These are phyloP conservation scores for Tetheella fluctuosa DNA, from an alignment of 2,888 invertebrate genomes.

Conservation along the genomic window DNA sequence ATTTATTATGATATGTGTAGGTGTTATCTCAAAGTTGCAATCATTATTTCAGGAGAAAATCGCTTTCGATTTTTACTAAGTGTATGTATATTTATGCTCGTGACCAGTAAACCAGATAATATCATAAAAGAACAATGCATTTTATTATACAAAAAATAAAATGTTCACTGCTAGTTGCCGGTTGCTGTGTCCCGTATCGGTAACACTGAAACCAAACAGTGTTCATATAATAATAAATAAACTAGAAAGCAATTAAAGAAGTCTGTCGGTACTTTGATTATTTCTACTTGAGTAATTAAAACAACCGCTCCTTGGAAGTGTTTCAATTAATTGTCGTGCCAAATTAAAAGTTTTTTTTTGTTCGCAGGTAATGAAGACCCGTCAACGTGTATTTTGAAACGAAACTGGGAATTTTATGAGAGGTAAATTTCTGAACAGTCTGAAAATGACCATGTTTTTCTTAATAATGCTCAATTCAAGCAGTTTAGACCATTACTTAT, in stretches of 20 bases:
- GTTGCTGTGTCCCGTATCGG: too few relatives aligned
- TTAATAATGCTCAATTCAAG: slow-evolving; percentile 23
- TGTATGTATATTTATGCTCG: too few relatives aligned
- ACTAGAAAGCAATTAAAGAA: slow-evolving; percentile 3
- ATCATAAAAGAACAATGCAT: too few relatives aligned
- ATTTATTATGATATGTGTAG: too few relatives aligned
- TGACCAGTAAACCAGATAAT: too few relatives aligned
- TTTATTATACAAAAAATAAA: too few relatives aligned
- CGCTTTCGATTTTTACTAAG: too few relatives aligned
- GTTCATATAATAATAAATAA: neutral
- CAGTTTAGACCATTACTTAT: neutral
- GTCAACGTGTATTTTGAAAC: slow-evolving; percentile 65
- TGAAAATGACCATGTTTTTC: slow-evolving; percentile 28
- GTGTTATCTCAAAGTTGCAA: too few relatives aligned
- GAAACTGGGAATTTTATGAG: slow-evolving; percentile 71
- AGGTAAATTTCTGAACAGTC: slow-evolving; percentile 58
- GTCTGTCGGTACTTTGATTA: neutral
- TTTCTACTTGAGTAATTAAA: slow-evolving; percentile 9
- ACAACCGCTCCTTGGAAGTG: slow-evolving; percentile 16
- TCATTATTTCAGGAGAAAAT: too few relatives aligned
- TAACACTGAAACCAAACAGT: neutral
- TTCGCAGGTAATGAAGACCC: slow-evolving; percentile 69
- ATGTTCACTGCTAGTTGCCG: too few relatives aligned
- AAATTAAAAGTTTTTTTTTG: slow-evolving; percentile 35
- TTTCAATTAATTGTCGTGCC: slow-evolving; percentile 24